phyloP scores from a whole-genome alignment of 2,113 vertebrate genomes.

The Girardinichthys multiradiatus region DNA sequence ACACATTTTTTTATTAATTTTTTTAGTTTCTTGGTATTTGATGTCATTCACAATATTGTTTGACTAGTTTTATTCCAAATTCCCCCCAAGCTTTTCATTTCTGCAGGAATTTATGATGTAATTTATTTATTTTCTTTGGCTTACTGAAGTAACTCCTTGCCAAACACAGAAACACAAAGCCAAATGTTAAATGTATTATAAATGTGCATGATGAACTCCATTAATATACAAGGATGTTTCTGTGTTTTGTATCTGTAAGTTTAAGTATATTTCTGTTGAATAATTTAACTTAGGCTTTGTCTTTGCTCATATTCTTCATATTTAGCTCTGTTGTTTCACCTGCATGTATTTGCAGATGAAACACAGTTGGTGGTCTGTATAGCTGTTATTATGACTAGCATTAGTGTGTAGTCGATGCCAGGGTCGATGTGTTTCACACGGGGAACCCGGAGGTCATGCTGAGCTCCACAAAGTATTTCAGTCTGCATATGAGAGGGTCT shows the following conservation, averaged over 20 bases:
- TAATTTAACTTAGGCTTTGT: neutral
- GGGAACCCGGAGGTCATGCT: constrained; percentile 34
- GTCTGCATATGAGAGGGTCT: constrained; percentile 48
- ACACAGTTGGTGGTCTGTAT: constrained; percentile 3
- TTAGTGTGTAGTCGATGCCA: constrained; percentile 26
- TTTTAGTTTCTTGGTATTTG: neutral
- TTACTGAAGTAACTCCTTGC: constrained; percentile 1
- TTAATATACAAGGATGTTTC: neutral
- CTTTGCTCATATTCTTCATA: neutral
- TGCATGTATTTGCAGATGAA: constrained; percentile 24
- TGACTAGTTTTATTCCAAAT: too few species aligned
- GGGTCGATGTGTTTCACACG: constrained; percentile 48
- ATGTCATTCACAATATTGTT: neutral
- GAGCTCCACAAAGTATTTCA: constrained; percentile 49
- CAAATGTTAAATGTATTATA: neutral
- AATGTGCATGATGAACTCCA: neutral
- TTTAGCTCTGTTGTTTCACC: neutral
- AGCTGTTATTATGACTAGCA: constrained; percentile 28
- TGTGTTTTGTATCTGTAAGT: neutral
- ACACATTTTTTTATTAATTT: neutral
- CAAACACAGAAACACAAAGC: constrained; percentile 20
- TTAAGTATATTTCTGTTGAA: neutral
- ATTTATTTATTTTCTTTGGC: neutral
- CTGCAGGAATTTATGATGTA: too few species aligned
- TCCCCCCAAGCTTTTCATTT: too few species aligned